Base-by-base conservation (phyloP, 2,113 vertebrate species). In the Hyperoodon ampullatus region DNA sequence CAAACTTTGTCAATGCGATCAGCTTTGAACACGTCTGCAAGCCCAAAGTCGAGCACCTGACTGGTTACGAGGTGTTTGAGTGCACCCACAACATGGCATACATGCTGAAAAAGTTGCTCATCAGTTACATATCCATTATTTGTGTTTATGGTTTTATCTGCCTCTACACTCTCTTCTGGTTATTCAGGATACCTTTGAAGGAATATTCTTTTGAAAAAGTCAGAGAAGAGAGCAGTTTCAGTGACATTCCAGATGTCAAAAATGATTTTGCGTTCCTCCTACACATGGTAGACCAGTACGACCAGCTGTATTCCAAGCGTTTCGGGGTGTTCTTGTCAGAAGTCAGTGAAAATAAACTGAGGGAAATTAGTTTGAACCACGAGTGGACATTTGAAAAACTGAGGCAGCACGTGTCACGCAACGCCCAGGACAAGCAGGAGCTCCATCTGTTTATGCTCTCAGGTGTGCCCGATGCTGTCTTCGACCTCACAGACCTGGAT, bases 61-160 rank as follows among this genome's bases (percentile, higher is more conserved):
- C 99, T 1, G 99, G 99, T 61, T 99, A 99, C 28, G 97, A 98
- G 1, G 98, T 98, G 78, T 99, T 99, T 92, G 99, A 99, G 47
- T 99, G 99, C 94, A 99, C 99, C 3, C 99, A 99, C 97, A 99
- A 99, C 84, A 99, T 99, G 99, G 99, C 99, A 14, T 99, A 99
- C 87, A 99, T 99, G 99, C 93, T 99, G 89, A 99, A 99, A 97
- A 99, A 99, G 97, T 98, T 99, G 33, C 99, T 99, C 3, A 99
- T 99, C 93, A 99, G 99, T 97, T 99, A 99, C n/a, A 99, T 99
- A 93, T 99, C 99, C 95, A 99, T 99, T 19, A 99, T 99, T 92
- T 99, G 99, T 82, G 99, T 99, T 72, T 99, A 99, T 91, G 99
- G 99, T 42, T 97, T 99, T 23, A 99, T 99, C 97, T 99, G 99